These are phyloP conservation scores for Xyliphius kryptos DNA, from an alignment of 2,113 vertebrate genomes.

Conservation along the genomic window DNA sequence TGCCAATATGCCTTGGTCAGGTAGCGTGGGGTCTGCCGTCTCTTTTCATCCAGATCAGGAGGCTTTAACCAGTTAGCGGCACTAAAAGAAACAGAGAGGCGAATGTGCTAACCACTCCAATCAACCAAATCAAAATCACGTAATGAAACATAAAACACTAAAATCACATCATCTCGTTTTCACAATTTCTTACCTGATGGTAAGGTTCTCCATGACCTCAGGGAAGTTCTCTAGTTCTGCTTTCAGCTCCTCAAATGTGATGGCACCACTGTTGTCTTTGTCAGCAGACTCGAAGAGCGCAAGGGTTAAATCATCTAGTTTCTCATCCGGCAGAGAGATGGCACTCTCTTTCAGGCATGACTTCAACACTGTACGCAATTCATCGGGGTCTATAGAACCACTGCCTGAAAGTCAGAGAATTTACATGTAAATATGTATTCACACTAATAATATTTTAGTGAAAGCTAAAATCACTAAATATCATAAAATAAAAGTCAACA, in stretches of 20 bases:
- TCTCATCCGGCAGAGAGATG: slow-evolving; percentile 76
- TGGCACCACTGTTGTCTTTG: slow-evolving; percentile 73
- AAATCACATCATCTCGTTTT: too few species aligned
- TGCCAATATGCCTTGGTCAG: slow-evolving; percentile 70
- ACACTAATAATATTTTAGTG: too few species aligned
- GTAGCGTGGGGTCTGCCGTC: slow-evolving; percentile 51
- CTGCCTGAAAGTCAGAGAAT: slow-evolving; percentile 61
- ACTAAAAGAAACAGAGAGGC: too few species aligned
- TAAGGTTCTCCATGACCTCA: slow-evolving; percentile 84
- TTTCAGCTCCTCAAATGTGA: slow-evolving; percentile 83
- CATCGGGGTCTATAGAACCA: slow-evolving; percentile 76
- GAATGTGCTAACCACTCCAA: too few species aligned
- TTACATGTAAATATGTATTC: too few species aligned
- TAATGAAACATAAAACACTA: too few species aligned
- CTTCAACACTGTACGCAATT: slow-evolving; percentile 72
- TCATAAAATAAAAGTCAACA: too few species aligned
- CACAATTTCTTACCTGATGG: slow-evolving; percentile 67
- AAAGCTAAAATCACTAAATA: too few species aligned
- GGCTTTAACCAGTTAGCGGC: slow-evolving; percentile 81
- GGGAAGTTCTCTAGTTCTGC: slow-evolving; percentile 77
- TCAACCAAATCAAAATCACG: too few species aligned
- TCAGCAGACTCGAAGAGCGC: slow-evolving; percentile 79
- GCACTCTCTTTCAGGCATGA: slow-evolving; percentile 78
- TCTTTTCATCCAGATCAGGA: slow-evolving; percentile 41
- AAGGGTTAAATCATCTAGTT: slow-evolving; percentile 72